phyloP scores from a whole-genome alignment of 2,888 invertebrate genomes.

The Pomacea canaliculata region DNA sequence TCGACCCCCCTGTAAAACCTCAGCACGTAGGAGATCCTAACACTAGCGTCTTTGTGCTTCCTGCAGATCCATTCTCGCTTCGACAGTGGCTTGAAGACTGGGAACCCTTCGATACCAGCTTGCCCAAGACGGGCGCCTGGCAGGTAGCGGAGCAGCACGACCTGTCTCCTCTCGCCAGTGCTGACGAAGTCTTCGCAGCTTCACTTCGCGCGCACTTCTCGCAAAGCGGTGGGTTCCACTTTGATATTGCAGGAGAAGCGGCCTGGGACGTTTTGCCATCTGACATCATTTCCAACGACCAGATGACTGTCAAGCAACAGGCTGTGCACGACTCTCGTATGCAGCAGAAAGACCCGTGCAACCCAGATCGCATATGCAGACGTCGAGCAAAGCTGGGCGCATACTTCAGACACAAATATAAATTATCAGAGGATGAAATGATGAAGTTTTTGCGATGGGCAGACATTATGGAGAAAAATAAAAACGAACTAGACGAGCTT shows the following conservation, averaged over 20 bases:
- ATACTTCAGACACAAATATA: constrained; percentile 38
- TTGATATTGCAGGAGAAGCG: constrained; percentile 46
- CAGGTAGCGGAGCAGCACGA: constrained; percentile 1
- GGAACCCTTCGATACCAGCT: constrained; percentile 43
- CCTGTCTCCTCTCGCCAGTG: constrained; percentile 6
- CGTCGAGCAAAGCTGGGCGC: constrained; percentile 36
- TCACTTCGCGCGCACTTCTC: constrained; percentile 12
- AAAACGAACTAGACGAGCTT: constrained; percentile 13
- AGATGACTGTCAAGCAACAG: constrained; percentile 42
- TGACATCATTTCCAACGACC: constrained; percentile 43
- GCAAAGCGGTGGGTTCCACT: constrained; percentile 26
- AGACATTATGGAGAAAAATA: constrained; percentile 15
- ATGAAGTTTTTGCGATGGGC: constrained; percentile 13
- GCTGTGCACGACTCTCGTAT: constrained; percentile 35
- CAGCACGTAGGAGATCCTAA: constrained; percentile 38
- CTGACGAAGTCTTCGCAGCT: constrained; percentile 13
- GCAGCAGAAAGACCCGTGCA: constrained; percentile 32
- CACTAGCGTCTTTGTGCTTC: constrained; percentile 39
- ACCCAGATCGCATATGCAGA: constrained; percentile 37
- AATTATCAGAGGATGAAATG: constrained; percentile 17
- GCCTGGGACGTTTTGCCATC: constrained; percentile 45
- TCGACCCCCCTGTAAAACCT: constrained; percentile 11
- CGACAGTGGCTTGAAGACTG: constrained; percentile 42
- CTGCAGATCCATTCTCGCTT: constrained; percentile 36
- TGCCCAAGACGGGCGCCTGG: constrained; percentile 44